Conservation (phyloP, 2,113 vertebrate species). For the Mesoclemmys tuberculata region DNA sequence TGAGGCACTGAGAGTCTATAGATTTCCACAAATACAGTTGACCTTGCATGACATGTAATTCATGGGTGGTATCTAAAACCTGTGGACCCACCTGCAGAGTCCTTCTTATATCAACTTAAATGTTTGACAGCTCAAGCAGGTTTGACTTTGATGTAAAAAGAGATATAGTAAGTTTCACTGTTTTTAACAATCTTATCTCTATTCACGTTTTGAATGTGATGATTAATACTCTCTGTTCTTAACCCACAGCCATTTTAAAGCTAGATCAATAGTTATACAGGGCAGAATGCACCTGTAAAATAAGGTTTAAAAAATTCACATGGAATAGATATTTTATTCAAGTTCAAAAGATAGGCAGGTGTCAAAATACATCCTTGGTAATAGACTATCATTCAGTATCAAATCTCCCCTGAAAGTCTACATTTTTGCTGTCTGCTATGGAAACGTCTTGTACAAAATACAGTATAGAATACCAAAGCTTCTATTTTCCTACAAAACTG, state of each 20-base stretch:
- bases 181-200: conserved; percentile 25
- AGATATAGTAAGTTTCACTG: conserved; percentile 12
- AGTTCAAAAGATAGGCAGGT: conserved; percentile 73
- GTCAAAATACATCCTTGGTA: conserved; percentile 71
- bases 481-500: background rate
- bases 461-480: background rate
- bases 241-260: conserved; percentile 67
- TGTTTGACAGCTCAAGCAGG: conserved; percentile 40
- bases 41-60: conserved; percentile 40
- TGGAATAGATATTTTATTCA: conserved; percentile 50
- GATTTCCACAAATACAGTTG: conserved; percentile 24
- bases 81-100: background rate
- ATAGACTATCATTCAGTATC: conserved; percentile 54
- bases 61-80: conserved; percentile 21
- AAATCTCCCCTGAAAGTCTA: conserved; percentile 42
- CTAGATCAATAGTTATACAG: conserved; percentile 39
- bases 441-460: conserved; percentile 36
- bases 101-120: conserved; percentile 47
- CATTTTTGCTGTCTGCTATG: background rate
- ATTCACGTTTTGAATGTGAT: conserved; percentile 45
- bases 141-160: conserved; percentile 25
- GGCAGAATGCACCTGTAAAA: conserved; percentile 45
- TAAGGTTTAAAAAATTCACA: conserved; percentile 44
- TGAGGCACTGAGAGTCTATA: background rate
- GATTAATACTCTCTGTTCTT: conserved; percentile 71